Base-by-base conservation (phyloP, 2,888 invertebrate genomes). In the Microctonus aethiopoides region DNA sequence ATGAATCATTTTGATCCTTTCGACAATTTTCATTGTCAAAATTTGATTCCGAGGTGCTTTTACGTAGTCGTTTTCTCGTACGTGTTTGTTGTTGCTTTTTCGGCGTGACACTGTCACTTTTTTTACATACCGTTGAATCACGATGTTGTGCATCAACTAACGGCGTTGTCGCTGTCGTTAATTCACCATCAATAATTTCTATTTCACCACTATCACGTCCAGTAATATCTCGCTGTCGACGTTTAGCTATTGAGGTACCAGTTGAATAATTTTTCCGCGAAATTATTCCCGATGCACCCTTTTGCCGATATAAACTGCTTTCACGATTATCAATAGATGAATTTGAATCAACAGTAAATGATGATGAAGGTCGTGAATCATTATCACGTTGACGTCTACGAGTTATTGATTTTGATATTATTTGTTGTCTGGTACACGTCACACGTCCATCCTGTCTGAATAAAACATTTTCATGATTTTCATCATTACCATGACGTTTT, bases 11-110 rank as follows among this genome's bases (percentile, higher is more conserved):
- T 0, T 76, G 69, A 26, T 74, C 75, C 9, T 72, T 76, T 59
- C 81, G 82, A 68, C 80, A 80, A 64, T 82, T 81, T 66, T 82
- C 82, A 51, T 77, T 76, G 41, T 83, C 82, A 59, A 77, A 80
- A 39, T 41, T 65, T 13, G 51, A 29, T 29, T 70, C 70, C 10
- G 72, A 54, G 0, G 73, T 73, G n/a, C 72, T 74, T 6, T 74
- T 76, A 51, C 77, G 76, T 20, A 76, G 75, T 9, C 78, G 75
- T 29, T 78, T 83, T 13, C 75, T 77, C 20, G 77, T 73, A 32
- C 75, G 72, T 11, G 73, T 70, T 24, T 75, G 72, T 13, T 73
- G 71, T 22, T 75, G 1, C 71, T 77, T 63, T 39, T 56, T 66
- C 3, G 41, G 22, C 57, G 62, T 54, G 9, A 63, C 59, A 32